A percentile compares a stretch with the other conserved stretches of the same genome.
These are phyloP conservation scores for Lota lota DNA, from an alignment of 2,113 vertebrate genomes.

Conservation along the genomic window DNA sequence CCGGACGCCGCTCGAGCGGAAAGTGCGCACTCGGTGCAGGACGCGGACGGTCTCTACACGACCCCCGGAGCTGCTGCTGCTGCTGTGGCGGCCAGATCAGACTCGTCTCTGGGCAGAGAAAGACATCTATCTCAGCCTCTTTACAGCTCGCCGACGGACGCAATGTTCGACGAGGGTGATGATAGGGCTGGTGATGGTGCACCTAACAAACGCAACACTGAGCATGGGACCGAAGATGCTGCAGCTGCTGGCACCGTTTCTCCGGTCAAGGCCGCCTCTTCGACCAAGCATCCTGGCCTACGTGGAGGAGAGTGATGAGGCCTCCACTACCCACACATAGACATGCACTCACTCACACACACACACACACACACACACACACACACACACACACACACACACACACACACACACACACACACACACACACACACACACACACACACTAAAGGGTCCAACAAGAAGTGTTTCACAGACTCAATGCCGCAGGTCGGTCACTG, in stretches of 20 bases:
- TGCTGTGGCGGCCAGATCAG: slow-evolving; percentile 22
- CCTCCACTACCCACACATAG: slow-evolving; percentile 5
- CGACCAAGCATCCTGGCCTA: slow-evolving; percentile 17
- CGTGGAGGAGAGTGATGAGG: slow-evolving; percentile 43
- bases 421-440: background rate
- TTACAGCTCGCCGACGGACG: slow-evolving; percentile 11
- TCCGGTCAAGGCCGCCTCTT: slow-evolving; percentile 24
- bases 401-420: background rate
- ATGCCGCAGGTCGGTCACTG: slow-evolving; percentile 62
- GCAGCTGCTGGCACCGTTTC: slow-evolving; percentile 17
- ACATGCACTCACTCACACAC: background rate
- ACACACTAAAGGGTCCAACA: slow-evolving; percentile 18
- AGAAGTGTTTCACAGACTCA: slow-evolving; percentile 50
- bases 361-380: background rate
- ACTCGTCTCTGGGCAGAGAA: slow-evolving; percentile 15
- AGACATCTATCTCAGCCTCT: slow-evolving; percentile 16
- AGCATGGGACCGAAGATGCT: slow-evolving; percentile 28
- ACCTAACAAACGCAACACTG: slow-evolving; percentile 15
- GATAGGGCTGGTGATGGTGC: slow-evolving; percentile 20
- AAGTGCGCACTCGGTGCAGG: slow-evolving; percentile 42
- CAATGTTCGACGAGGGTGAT: slow-evolving; percentile 1
- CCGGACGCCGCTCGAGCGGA: slow-evolving; percentile 28
- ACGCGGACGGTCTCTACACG: slow-evolving; percentile 46
- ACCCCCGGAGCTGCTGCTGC: slow-evolving; percentile 36
- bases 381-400: background rate